Evolutionary conservation across 2,888 invertebrate genomes (phyloP).

Genomic region (Parnassius glacialis): DNA sequence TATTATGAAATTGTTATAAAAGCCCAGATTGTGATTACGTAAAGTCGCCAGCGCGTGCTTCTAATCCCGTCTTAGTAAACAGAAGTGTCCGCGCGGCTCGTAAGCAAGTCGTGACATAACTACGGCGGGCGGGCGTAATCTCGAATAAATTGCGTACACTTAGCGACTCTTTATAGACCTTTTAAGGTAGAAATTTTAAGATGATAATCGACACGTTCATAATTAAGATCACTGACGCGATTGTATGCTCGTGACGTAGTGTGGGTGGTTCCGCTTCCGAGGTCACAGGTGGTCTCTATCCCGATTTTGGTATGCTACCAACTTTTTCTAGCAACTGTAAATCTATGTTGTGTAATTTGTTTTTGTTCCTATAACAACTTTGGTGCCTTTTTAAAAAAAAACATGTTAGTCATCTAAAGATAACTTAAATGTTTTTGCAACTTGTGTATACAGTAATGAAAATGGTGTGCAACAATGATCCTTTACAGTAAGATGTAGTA

Average conservation of each 20-base stretch:
- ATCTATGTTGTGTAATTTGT: not conserved
- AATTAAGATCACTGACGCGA: constrained; percentile 71
- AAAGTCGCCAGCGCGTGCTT: constrained; percentile 54
- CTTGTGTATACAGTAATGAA: constrained; percentile 4
- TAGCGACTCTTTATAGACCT: constrained; percentile 78
- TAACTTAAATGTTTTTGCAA: not conserved
- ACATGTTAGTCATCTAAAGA: not conserved
- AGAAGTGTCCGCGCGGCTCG: constrained; percentile 65
- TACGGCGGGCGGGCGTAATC: constrained; percentile 63
- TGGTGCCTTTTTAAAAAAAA: constrained; percentile 7
- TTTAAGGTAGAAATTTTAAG: constrained; percentile 78
- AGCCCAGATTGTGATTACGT: constrained; percentile 42
- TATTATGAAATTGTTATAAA: constrained; percentile 35
- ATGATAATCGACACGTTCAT: constrained; percentile 79
- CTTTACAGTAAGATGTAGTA: no score
- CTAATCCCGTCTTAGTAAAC: constrained; percentile 44
- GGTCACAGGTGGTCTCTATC: constrained; percentile 62
- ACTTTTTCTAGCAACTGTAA: constrained; percentile 32
- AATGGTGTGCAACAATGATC: constrained; percentile 4
- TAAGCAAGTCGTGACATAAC: constrained; percentile 70
- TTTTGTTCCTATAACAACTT: constrained; percentile 16
- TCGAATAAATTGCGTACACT: constrained; percentile 76
- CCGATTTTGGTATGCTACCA: constrained; percentile 48
- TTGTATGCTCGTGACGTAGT: constrained; percentile 69
- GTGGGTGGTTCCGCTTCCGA: constrained; percentile 79